Conservation (phyloP, 2,113 vertebrate genomes). For the Mustela nigripes region DNA sequence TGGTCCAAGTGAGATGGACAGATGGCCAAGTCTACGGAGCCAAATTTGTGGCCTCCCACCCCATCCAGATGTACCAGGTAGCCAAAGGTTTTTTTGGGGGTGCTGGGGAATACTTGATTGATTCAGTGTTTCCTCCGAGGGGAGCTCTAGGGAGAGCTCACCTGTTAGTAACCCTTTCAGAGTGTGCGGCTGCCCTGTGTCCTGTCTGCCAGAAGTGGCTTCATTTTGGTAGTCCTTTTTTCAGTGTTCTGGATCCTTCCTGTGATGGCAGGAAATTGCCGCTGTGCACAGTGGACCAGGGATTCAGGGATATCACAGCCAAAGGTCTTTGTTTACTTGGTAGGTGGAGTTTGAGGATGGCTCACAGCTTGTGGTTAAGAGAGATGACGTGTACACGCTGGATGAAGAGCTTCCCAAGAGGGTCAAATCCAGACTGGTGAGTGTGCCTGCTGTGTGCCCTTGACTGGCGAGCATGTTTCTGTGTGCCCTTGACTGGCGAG, state of each 20-base stretch:
- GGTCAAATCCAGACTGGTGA: slow-evolving; percentile 97
- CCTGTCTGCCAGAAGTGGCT: not conserved
- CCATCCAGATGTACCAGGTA: slow-evolving; percentile 99
- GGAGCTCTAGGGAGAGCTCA: slow-evolving; percentile 3
- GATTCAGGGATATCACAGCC: not conserved
- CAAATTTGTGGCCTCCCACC: slow-evolving; percentile 96
- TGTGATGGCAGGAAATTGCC: not conserved
- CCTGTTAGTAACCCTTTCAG: not conserved
- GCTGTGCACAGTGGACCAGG: not conserved
- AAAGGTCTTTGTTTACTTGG: slow-evolving; percentile 29
- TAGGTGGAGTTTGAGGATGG: slow-evolving; percentile 99
- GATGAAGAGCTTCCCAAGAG: slow-evolving; percentile 99
- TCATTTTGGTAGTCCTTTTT: not conserved
- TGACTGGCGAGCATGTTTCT: too few species aligned
- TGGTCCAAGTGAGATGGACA: slow-evolving; percentile 98
- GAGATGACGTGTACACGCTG: slow-evolving; percentile 97
- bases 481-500: too few species aligned
- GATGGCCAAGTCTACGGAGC: slow-evolving; percentile 97
- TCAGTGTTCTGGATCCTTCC: not conserved
- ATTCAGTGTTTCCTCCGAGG: not conserved
- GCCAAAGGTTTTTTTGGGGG: not conserved
- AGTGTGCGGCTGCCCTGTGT: not conserved
- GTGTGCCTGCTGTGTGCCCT: slow-evolving; percentile 59
- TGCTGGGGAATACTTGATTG: not conserved
- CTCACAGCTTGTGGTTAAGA: slow-evolving; percentile 96